Percentiles rank a stretch among this genome's conserved stretches.
Evolutionary conservation across 2,888 invertebrate species (phyloP).

Genomic region (Epirrhoe alternata): DNA sequence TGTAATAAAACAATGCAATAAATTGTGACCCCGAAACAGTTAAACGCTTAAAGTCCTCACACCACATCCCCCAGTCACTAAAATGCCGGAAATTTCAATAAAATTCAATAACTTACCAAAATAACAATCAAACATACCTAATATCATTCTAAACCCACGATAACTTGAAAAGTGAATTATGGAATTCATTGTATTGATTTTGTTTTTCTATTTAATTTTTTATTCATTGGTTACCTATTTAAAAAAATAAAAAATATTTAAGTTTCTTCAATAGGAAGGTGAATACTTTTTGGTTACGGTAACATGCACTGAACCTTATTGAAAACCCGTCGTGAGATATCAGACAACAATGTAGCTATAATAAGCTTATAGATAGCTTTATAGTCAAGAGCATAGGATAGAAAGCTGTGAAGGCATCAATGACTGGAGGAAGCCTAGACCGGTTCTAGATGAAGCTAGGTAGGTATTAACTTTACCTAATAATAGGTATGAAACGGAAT

Average conservation of each 20-base stretch:
- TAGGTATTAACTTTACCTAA: slow-evolving; percentile 11
- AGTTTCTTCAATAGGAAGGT: too few species aligned
- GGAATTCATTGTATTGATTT: neutral
- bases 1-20: slow-evolving; percentile 16
- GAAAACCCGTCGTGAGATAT: slow-evolving; percentile 52
- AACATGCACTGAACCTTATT: slow-evolving; percentile 59
- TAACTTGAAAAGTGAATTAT: neutral
- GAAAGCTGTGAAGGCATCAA: slow-evolving; percentile 69
- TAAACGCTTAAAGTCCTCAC: slow-evolving; percentile 58
- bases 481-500: slow-evolving; percentile 20
- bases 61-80: slow-evolving; percentile 78
- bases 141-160: neutral
- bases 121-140: neutral
- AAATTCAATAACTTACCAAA: slow-evolving; percentile 43
- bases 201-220: too few species aligned
- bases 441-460: slow-evolving; percentile 41
- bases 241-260: too few species aligned
- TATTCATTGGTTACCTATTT: too few species aligned
- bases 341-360: slow-evolving; percentile 34
- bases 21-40: slow-evolving; percentile 40
- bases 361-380: slow-evolving; percentile 60
- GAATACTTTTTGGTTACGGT: neutral
- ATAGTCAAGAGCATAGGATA: slow-evolving; percentile 58
- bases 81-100: slow-evolving; percentile 57
- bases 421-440: slow-evolving; percentile 70